phyloP scores from a whole-genome alignment of 2,113 vertebrate species.

The Microcebus lehilahytsara region DNA sequence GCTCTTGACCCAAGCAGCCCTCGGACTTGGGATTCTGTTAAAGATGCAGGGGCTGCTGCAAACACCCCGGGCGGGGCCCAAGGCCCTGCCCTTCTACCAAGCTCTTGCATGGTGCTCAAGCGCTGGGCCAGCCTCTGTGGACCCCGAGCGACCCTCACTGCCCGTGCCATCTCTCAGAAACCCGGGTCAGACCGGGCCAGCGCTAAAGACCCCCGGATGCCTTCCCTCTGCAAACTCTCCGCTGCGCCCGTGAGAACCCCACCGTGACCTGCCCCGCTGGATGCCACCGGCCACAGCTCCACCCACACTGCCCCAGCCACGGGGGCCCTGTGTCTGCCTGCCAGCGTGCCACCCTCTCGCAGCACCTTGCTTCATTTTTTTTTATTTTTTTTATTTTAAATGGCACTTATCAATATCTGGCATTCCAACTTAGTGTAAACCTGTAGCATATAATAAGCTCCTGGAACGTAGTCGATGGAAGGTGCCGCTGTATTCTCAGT shows the following conservation, averaged over 20 bases:
- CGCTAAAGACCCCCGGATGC: background rate
- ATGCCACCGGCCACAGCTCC: background rate
- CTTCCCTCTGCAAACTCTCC: background rate
- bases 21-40: background rate
- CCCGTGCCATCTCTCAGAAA: background rate
- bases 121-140: no score
- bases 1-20: background rate
- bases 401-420: background rate
- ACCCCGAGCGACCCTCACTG: background rate
- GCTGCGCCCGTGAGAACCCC: background rate
- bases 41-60: background rate
- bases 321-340: background rate
- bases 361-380: background rate
- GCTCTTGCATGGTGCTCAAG: background rate
- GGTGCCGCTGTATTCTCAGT: background rate
- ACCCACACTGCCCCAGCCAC: background rate
- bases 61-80: background rate
- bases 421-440: background rate
- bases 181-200: background rate
- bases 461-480: background rate
- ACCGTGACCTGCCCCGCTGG: background rate
- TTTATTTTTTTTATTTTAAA: background rate
- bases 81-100: background rate
- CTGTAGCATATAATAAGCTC: background rate
- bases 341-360: background rate